A percentile compares a stretch with the other conserved stretches of the same genome.
phyloP scores from a whole-genome alignment of 2,888 invertebrate genomes.

The Melipona bicolor region DNA sequence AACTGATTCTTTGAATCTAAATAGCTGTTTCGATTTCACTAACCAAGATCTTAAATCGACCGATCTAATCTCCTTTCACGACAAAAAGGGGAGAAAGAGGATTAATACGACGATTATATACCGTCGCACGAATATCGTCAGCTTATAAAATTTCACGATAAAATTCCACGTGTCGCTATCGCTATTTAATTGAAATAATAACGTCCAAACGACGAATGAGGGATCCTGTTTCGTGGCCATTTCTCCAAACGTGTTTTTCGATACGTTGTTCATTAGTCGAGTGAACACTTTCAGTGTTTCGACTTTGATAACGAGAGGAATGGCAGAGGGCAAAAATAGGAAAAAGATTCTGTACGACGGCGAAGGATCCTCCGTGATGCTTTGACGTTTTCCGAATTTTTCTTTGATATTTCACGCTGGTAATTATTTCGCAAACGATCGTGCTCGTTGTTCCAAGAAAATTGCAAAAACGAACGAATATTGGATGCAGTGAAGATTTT shows the following conservation, averaged over 20 bases:
- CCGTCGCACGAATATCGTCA: not conserved
- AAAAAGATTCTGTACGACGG: not conserved
- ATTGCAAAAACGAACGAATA: not conserved
- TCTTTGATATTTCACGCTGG: not conserved
- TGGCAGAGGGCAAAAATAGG: not conserved
- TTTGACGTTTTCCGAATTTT: not conserved
- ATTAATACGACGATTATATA: not conserved
- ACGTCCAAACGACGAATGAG: not conserved
- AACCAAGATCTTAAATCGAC: not conserved
- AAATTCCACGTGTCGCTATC: not conserved
- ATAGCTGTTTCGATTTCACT: not conserved
- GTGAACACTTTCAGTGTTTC: not conserved
- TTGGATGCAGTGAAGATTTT: not conserved
- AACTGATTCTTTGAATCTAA: not conserved
- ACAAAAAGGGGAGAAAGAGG: not conserved
- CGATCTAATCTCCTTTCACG: not conserved
- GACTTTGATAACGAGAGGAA: not conserved
- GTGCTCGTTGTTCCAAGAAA: not conserved
- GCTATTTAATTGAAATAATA: not conserved
- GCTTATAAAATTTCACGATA: not conserved
- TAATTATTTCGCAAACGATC: constrained; percentile 3
- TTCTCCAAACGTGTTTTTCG: not conserved
- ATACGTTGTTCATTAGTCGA: not conserved
- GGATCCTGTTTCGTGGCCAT: not conserved
- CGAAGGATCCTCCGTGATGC: not conserved